Base-by-base conservation (phyloP, 2,113 vertebrate genomes). In the Pseudolaguvia tuberculata region DNA sequence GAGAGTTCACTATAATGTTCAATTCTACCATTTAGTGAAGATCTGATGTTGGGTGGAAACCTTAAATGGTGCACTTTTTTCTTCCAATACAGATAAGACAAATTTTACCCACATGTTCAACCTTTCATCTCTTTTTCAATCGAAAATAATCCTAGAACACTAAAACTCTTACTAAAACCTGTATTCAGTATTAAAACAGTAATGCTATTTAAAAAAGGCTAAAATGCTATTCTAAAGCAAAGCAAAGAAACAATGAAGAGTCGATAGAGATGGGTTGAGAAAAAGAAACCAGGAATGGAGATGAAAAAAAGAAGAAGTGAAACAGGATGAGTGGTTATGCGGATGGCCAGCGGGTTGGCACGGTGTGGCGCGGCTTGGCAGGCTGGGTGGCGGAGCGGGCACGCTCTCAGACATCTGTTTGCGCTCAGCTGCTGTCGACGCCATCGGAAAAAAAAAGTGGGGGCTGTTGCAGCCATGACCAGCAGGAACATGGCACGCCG, bases 391-490 rank as follows among this genome's bases (percentile, higher is more conserved):
- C 75, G 81, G 77, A 89, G 84, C 89, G 88, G 91, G 89, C 89
- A 91, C 86, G 85, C 86, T 88, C 89, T 89, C 91, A 91, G 91
- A 92, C 91, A 92, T 92, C 90, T 91, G 91, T 90, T 92, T 91
- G 89, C 89, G 87, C 83, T 78, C 85, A 88, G 89, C 88, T 65
- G 77, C 74, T 89, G 88, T 88, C 86, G 87, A 85, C 86, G 81
- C 84, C 84, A 80, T 83, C 84, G 86, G 78, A 75, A 23, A 13
- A 5, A n/a, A 35, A 35, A 18, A 29, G 61, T 35, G 66, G 76
- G 53, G 73, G 72, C 57, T 77, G 83, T 72, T 80, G 78, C 72
- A 85, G 84, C 75, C 85, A 86, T 86, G 84, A 86, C 78, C 72
- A 77, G 56, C 74, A 59, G 79, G 71, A 72, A 75, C 21, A 56